Conservation (phyloP, 2,113 vertebrate species). For the Willisornis vidua region DNA sequence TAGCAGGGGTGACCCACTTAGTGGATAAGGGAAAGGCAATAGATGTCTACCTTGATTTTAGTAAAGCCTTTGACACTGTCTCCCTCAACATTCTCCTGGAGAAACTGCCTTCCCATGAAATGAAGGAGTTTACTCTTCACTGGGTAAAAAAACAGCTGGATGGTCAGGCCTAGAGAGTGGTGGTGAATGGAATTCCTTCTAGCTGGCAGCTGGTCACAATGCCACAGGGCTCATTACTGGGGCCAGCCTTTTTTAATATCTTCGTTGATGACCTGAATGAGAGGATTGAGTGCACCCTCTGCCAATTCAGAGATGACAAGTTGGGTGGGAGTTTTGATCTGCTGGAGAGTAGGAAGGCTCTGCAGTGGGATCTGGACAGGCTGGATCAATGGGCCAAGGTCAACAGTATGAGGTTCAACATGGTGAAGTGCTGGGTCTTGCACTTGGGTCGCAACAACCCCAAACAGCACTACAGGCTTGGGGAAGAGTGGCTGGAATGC, state of each 20-base stretch:
- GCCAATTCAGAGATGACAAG: not conserved
- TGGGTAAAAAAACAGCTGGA: not conserved
- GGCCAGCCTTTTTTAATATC: not conserved
- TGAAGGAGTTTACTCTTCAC: not conserved
- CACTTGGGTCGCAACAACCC: not conserved
- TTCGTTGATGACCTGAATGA: not conserved
- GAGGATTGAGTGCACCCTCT: not conserved
- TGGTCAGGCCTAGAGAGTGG: not conserved
- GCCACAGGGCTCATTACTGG: not conserved
- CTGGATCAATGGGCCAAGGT: not conserved
- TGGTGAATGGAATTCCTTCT: not conserved
- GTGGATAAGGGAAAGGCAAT: not conserved
- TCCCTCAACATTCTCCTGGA: not conserved
- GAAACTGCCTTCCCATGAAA: not conserved
- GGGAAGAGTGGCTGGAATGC: not conserved
- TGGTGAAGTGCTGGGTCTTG: not conserved
- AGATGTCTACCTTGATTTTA: not conserved
- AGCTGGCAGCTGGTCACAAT: not conserved
- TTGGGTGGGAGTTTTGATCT: not conserved
- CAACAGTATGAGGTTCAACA: accelerated
- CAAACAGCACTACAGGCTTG: accelerated
- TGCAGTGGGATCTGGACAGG: not conserved
- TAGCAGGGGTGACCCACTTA: not conserved
- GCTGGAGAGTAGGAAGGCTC: not conserved
- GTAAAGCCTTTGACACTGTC: not conserved